These are phyloP conservation scores for Thyatira batis DNA, from an alignment of 2,888 invertebrate genomes.

Conservation along the genomic window DNA sequence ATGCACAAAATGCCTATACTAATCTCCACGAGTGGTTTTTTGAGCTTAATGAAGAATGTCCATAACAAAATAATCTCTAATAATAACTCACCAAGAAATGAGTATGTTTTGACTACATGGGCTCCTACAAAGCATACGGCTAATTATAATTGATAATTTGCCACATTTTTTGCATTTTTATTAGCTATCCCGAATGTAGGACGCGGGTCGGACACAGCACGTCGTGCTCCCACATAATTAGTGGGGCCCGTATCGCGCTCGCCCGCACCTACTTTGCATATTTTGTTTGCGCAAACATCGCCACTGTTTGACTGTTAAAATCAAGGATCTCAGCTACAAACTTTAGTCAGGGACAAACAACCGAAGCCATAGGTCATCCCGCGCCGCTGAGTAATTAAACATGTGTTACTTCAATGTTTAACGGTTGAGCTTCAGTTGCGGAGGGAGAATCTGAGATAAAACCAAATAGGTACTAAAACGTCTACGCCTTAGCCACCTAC, in stretches of 20 bases:
- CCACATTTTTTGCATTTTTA: constrained; percentile 74
- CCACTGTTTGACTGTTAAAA: constrained; percentile 77
- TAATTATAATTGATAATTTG: constrained; percentile 78
- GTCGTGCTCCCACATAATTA: constrained; percentile 78
- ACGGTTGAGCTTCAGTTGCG: constrained; percentile 11
- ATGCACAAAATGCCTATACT: too few species aligned
- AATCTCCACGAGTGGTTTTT: too few species aligned
- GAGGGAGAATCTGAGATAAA: neutral
- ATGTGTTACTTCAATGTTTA: constrained; percentile 42
- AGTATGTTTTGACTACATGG: constrained; percentile 19
- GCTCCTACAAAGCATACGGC: constrained; percentile 36
- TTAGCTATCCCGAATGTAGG: constrained; percentile 70
- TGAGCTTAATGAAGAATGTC: neutral
- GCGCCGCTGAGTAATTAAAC: constrained; percentile 38
- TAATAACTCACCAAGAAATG: neutral
- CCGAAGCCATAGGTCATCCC: constrained; percentile 52
- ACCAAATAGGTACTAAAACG: neutral
- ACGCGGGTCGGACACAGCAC: constrained; percentile 59
- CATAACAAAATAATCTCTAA: neutral
- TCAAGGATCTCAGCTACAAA: constrained; percentile 64
- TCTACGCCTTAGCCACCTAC: neutral
- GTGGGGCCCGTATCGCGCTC: constrained; percentile 67
- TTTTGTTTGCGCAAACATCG: constrained; percentile 77
- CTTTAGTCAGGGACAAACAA: constrained; percentile 54
- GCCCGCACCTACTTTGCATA: constrained; percentile 79